Evolutionary conservation across 2,113 vertebrate species (phyloP).

Genomic region (Rana temporaria): DNA sequence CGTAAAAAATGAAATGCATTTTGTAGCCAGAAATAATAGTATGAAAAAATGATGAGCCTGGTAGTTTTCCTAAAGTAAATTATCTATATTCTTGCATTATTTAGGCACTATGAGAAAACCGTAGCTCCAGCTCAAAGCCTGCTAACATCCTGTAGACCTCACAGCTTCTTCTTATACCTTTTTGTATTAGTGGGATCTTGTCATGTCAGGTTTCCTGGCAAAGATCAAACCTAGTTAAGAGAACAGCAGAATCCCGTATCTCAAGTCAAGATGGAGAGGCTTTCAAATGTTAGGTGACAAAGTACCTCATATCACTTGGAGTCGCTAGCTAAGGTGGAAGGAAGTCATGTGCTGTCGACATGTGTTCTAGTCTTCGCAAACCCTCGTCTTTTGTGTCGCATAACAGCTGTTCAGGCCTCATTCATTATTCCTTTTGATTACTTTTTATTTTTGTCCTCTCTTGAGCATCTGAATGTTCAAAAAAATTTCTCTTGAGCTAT

Average conservation of each 20-base stretch:
- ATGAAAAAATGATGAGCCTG: not conserved
- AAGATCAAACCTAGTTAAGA: not conserved
- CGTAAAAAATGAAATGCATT: not conserved
- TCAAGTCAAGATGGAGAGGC: not conserved
- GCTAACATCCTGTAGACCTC: not conserved
- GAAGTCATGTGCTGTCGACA: constrained; percentile 12
- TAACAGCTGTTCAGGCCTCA: not conserved
- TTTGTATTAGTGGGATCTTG: not conserved
- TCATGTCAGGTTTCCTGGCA: not conserved
- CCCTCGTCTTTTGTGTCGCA: not conserved
- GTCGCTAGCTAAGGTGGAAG: not conserved
- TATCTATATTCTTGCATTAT: not conserved
- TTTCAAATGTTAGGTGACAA: constrained; percentile 1
- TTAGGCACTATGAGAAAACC: not conserved
- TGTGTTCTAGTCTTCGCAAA: not conserved
- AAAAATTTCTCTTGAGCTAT: not conserved
- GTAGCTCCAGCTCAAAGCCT: not conserved
- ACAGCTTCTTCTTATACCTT: not conserved
- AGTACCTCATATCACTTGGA: not conserved
- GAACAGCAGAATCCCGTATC: not conserved
- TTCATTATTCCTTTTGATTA: not conserved
- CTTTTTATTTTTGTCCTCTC: not conserved
- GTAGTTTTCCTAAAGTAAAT: not conserved
- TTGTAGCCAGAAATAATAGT: not conserved
- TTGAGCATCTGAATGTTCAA: not conserved